phyloP scores from a whole-genome alignment of 2,113 vertebrate species.

The Cyprinodon brontotheroides region DNA sequence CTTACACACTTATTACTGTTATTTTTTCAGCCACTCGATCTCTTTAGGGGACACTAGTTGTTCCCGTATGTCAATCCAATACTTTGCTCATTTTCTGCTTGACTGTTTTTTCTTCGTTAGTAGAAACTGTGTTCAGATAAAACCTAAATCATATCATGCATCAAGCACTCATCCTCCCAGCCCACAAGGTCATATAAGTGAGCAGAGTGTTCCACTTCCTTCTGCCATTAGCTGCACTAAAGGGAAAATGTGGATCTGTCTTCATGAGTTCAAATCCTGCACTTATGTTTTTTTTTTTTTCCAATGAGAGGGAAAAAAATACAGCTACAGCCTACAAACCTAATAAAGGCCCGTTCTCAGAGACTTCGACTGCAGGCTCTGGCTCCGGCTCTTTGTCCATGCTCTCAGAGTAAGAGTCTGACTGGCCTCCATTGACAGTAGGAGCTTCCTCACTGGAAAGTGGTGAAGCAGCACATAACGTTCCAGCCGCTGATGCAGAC shows the following conservation, averaged over 20 bases:
- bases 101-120: not conserved
- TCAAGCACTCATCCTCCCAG: constrained; percentile 28
- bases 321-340: constrained; percentile 66
- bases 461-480: constrained; percentile 46
- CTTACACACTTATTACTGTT: not conserved
- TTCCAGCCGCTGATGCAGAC: constrained; percentile 29
- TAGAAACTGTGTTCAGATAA: constrained; percentile 14
- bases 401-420: constrained; percentile 83
- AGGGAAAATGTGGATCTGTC: not conserved
- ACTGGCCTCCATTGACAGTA: constrained; percentile 91
- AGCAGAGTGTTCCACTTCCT: constrained; percentile 5
- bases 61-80: not conserved
- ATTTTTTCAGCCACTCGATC: not conserved
- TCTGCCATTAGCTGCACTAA: not conserved
- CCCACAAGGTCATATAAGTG: constrained; percentile 46
- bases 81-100: constrained; percentile 11
- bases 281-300: not conserved
- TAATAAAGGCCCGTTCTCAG: constrained; percentile 93
- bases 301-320: not conserved
- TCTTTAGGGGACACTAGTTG: not conserved
- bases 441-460: constrained; percentile 80
- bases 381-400: constrained; percentile 86
- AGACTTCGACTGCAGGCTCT: constrained; percentile 88
- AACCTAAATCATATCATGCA: constrained; percentile 31
- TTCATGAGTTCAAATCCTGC: not conserved